These are phyloP conservation scores for Pammene fasciana DNA, from an alignment of 2,888 invertebrate species.

Conservation along the genomic window DNA sequence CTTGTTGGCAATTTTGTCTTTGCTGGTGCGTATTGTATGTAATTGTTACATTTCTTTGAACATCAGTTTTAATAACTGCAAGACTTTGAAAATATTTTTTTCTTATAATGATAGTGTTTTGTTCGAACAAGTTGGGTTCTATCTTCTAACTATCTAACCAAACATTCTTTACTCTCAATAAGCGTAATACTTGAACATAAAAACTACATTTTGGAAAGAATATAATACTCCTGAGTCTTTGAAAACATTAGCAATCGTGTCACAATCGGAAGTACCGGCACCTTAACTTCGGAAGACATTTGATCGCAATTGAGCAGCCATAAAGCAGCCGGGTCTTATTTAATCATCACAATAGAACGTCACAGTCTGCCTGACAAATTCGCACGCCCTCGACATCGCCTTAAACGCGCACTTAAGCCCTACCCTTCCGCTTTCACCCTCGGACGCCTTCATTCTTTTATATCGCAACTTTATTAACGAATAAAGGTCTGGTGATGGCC, in stretches of 20 bases:
- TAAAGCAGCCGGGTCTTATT: conserved; percentile 65
- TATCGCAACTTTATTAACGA: conserved; percentile 84
- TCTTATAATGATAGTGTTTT: too few species aligned
- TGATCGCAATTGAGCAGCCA: conserved; percentile 32
- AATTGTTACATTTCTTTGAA: not conserved
- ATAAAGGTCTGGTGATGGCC: conserved; percentile 83
- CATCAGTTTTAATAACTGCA: not conserved
- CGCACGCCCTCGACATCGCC: conserved; percentile 81
- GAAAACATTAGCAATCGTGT: not conserved
- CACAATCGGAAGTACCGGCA: not conserved
- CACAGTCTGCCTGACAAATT: conserved; percentile 78
- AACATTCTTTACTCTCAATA: not conserved
- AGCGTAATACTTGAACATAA: not conserved
- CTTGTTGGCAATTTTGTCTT: not conserved
- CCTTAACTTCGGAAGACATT: conserved; percentile 46
- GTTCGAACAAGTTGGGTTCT: too few species aligned
- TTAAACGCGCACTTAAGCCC: conserved; percentile 81
- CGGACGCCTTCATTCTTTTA: conserved; percentile 82
- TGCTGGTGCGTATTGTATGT: too few species aligned
- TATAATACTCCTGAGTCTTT: not conserved
- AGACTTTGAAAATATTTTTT: too few species aligned
- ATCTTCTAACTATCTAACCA: too few species aligned
- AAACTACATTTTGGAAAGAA: not conserved
- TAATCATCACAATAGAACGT: conserved; percentile 79
- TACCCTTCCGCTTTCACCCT: conserved; percentile 81